Evolutionary conservation across 2,888 invertebrate species (phyloP).

Genomic region (Lochmaea capreae): DNA sequence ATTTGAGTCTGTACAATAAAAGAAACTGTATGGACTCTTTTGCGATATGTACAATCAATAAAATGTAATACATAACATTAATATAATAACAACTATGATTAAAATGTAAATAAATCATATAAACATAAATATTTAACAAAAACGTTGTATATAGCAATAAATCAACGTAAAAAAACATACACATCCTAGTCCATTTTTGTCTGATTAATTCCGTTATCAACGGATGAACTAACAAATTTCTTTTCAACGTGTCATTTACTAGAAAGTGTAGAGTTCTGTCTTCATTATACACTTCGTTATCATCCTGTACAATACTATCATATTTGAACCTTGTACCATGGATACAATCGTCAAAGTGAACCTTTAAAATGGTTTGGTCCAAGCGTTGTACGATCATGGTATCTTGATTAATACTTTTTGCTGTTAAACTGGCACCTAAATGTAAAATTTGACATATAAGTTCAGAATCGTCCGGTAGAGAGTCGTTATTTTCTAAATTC

Average conservation of each 20-base stretch:
- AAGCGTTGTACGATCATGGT: constrained; percentile 42
- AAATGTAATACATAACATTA: constrained; percentile 32
- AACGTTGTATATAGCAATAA: constrained; percentile 43
- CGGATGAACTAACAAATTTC: constrained; percentile 47
- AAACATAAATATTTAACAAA: constrained; percentile 45
- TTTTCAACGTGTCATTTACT: constrained; percentile 40
- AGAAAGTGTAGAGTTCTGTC: constrained; percentile 42
- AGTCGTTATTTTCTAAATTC: constrained; percentile 44
- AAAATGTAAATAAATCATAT: constrained; percentile 44
- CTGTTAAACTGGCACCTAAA: constrained; percentile 48
- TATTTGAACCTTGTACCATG: constrained; percentile 44
- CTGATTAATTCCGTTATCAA: constrained; percentile 46
- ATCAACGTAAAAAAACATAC: constrained; percentile 46
- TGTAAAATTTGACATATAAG: constrained; percentile 49
- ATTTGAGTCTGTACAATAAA: constrained; percentile 42
- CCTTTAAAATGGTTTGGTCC: constrained; percentile 41
- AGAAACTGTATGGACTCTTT: constrained; percentile 49
- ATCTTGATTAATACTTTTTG: background rate
- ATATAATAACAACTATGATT: constrained; percentile 14
- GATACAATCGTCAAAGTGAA: constrained; percentile 52
- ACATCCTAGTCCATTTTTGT: constrained; percentile 47
- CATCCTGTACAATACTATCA: constrained; percentile 47
- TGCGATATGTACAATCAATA: constrained; percentile 39
- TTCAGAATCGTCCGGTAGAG: constrained; percentile 41
- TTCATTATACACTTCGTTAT: constrained; percentile 44